Base-by-base conservation (phyloP, 1,140 invertebrate genomes). In the Lethocerus indicus region DNA sequence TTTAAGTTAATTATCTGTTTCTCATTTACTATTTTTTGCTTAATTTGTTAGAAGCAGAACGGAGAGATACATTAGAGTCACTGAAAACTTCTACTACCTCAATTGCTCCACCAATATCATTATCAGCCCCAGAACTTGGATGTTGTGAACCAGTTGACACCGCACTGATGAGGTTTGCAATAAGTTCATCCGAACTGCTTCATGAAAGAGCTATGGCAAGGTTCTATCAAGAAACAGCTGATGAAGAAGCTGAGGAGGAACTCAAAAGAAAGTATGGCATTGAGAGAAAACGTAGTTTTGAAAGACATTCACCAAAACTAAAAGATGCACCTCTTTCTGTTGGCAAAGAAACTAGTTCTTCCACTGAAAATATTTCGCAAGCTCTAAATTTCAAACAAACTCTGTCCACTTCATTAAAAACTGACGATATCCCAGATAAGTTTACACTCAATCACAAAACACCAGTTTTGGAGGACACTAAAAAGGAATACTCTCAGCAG, bases 181-280 rank as follows among this genome's bases (percentile, higher is more conserved):
- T 83, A 6, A 87, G 83, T 58, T 87, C 83, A 0, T 83, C 81
- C 0, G 83, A 87, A 59, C 64, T 87, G 6, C 65, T 88, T 2
- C 82, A 85, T 56, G 83, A 86, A 59, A 70, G 73, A 20, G 79
- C 81, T 2, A 83, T 87, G 78, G 78, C 78, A 12, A 67, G 82
- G 21, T 81, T 87, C 55, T 82, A 83, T 56, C 72, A 80, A 61
- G 82, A 79, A 1, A 72, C 81, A 0, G 76, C 76, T 25, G 67
- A 77, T 45, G 78, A 84, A 61, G 76, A 85, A 64, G 71, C 74
- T 18, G 71, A 75, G 60, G 67, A 68, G 40, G 57, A 59, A 2
- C 64, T 63, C 40, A 61, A 60, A 46, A n/a, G 43, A 7, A 52
- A 54, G n/a, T 41, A 52, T 12, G 53, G 55, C 20, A 53, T 54